These are phyloP conservation scores for Lophius piscatorius DNA, from an alignment of 2,113 vertebrate genomes.

Conservation along the genomic window DNA sequence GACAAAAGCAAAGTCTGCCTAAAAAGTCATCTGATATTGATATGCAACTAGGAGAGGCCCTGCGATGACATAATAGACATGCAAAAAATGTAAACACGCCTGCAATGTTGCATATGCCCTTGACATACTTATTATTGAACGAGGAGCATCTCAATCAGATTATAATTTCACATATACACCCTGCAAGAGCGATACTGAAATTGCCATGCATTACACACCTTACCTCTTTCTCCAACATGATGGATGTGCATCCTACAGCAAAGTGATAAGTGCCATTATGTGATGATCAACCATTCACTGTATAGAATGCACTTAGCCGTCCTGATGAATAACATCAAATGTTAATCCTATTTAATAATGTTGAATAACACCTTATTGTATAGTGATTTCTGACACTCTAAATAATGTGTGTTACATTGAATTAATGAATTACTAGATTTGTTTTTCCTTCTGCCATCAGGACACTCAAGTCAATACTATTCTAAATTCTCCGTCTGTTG, in stretches of 20 bases:
- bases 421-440: not conserved
- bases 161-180: conserved; percentile 67
- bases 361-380: conserved; percentile 21
- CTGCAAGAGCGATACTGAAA: conserved; percentile 62
- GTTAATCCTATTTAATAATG: conserved; percentile 38
- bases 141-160: conserved; percentile 56
- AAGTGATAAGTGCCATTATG: conserved; percentile 77
- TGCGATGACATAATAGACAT: conserved; percentile 53
- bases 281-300: conserved; percentile 77
- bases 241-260: conserved; percentile 67
- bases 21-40: not conserved
- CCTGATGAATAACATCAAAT: conserved; percentile 51
- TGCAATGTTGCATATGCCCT: conserved; percentile 57
- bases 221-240: conserved; percentile 69
- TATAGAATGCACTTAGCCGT: conserved; percentile 56
- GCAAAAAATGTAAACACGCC: conserved; percentile 59
- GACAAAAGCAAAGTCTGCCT: not conserved
- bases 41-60: conserved; percentile 30
- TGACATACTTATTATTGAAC: conserved; percentile 55
- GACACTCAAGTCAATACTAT: conserved; percentile 4
- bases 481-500: conserved; percentile 45
- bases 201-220: conserved; percentile 66
- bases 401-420: too few relatives aligned
- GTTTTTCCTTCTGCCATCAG: not conserved
- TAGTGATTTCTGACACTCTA: conserved; percentile 6